Percentiles rank a stretch among this genome's conserved stretches.
Evolutionary conservation across 35 echinoderm and acorn worm species (phyloP).

Genomic region (Amphiura filiformis): DNA sequence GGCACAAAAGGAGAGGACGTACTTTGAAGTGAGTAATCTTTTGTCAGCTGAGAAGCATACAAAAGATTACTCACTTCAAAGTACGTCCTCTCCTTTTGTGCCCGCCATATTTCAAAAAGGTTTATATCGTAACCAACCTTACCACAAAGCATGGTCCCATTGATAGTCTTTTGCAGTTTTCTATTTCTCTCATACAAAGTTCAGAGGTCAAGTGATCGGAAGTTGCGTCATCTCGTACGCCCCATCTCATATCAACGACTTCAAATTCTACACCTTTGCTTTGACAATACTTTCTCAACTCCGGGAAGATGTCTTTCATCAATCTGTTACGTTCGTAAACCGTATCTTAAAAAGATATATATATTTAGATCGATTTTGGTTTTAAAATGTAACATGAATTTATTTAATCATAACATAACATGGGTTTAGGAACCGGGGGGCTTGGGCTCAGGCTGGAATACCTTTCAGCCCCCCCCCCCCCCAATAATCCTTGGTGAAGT

Average conservation of each 20-base stretch:
- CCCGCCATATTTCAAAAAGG: too few relatives aligned
- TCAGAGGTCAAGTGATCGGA: constrained; percentile 78
- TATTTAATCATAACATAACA: neutral
- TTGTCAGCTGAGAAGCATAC: too few relatives aligned
- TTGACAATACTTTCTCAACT: constrained; percentile 65
- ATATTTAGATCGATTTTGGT: too few relatives aligned
- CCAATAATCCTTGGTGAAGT: too few relatives aligned
- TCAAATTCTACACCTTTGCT: constrained; percentile 72
- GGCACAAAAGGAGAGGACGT: too few relatives aligned
- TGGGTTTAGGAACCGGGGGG: neutral
- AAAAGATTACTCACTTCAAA: too few relatives aligned
- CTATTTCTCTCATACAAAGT: constrained; percentile 75
- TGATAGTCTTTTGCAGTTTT: constrained; percentile 65
- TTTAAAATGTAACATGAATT: neutral
- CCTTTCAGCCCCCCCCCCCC: too few relatives aligned
- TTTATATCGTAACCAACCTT: too few relatives aligned
- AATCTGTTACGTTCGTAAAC: constrained; percentile 69
- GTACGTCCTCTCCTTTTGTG: too few relatives aligned
- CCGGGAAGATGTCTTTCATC: constrained; percentile 63
- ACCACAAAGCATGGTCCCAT: constrained; percentile 85
- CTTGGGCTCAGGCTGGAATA: neutral
- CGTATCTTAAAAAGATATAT: constrained; percentile 67
- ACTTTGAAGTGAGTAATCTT: too few relatives aligned
- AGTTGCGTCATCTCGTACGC: constrained; percentile 65
- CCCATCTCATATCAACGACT: constrained; percentile 89